Conservation (phyloP, 2,113 vertebrate genomes). For the Siphamia tubifer region DNA sequence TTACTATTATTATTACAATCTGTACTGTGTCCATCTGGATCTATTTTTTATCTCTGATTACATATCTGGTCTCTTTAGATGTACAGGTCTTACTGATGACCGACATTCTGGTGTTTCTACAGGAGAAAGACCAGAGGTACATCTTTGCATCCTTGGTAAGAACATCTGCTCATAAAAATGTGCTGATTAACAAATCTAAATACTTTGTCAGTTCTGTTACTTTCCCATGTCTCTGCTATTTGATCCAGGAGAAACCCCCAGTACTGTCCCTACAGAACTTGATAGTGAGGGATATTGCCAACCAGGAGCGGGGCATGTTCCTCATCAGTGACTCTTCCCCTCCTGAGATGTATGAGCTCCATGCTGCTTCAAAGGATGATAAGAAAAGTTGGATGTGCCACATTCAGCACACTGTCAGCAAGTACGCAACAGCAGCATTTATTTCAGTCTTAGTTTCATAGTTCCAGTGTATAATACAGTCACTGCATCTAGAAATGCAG, state of each 20-base stretch:
- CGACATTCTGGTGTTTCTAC: conserved; percentile 90
- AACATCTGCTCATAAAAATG: neutral
- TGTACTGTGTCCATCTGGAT: neutral
- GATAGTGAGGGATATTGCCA: conserved; percentile 91
- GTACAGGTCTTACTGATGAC: conserved; percentile 90
- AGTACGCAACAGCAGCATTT: conserved; percentile 64
- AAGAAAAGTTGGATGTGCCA: conserved; percentile 87
- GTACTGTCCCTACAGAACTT: conserved; percentile 89
- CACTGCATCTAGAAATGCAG: no score
- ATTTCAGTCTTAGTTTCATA: no score
- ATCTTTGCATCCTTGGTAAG: conserved; percentile 90
- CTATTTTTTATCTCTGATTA: neutral
- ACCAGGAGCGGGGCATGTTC: conserved; percentile 94
- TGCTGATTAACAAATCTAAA: neutral
- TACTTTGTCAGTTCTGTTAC: neutral
- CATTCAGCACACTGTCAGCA: conserved; percentile 85
- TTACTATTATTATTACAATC: no score
- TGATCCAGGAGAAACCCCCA: conserved; percentile 85
- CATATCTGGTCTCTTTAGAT: conserved; percentile 77
- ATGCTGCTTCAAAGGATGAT: conserved; percentile 86
- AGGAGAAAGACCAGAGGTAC: conserved; percentile 94
- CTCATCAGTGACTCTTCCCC: conserved; percentile 84
- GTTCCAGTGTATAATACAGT: no score
- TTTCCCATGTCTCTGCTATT: neutral
- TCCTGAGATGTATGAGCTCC: conserved; percentile 94